phyloP scores from a whole-genome alignment of 2,797 vertebrate genomes.

The Rhincodon typus region DNA sequence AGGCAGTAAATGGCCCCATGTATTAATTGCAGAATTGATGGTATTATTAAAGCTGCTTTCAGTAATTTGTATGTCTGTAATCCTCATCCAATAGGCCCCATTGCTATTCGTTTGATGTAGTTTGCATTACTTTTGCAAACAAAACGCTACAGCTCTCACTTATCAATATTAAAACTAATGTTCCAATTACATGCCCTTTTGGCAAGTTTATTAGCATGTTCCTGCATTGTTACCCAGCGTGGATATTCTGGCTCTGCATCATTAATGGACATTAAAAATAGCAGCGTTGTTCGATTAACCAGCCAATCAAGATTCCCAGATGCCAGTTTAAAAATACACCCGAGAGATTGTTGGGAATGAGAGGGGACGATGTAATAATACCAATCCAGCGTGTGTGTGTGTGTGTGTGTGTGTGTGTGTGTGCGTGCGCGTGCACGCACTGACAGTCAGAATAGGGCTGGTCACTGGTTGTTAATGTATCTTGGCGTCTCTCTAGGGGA shows the following conservation, averaged over 20 bases:
- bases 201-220: neutral
- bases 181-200: neutral
- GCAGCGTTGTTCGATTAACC: neutral
- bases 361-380: neutral
- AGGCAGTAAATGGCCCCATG: neutral
- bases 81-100: neutral
- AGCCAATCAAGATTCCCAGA: neutral
- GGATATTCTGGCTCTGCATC: neutral
- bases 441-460: neutral
- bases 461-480: neutral
- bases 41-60: neutral
- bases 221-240: neutral
- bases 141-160: neutral
- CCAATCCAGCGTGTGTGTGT: neutral
- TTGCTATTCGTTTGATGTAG: neutral
- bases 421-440: neutral
- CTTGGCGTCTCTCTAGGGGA: slow-evolving; percentile 10
- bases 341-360: neutral
- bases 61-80: neutral
- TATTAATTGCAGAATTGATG: neutral
- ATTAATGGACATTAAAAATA: neutral
- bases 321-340: slow-evolving; percentile 1
- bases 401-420: neutral
- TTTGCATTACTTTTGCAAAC: neutral
- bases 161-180: neutral